Conservation (phyloP, 1,140 invertebrate species). For the Belonocnema kinseyi region DNA sequence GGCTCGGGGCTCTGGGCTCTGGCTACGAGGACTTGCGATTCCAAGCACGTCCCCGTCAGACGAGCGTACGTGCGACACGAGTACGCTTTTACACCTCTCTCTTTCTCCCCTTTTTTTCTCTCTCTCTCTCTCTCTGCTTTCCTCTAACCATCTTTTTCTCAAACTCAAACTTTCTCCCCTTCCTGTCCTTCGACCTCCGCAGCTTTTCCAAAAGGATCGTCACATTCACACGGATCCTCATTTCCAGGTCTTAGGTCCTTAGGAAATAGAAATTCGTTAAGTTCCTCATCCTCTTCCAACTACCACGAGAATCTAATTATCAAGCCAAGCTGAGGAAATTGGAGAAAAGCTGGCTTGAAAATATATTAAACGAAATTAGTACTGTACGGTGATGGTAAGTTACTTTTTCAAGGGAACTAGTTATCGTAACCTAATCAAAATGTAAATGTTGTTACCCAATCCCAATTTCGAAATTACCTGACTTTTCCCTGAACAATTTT, state of each 20-base stretch:
- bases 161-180: conserved; percentile 41
- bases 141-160: conserved; percentile 26
- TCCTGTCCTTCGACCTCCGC: conserved; percentile 40
- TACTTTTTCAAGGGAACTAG: no score
- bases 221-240: conserved; percentile 21
- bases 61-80: conserved; percentile 76
- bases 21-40: conserved; percentile 59
- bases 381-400: no score
- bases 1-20: conserved; percentile 49
- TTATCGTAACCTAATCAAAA: no score
- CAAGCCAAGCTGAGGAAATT: not conserved
- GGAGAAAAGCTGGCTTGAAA: no score
- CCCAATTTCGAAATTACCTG: no score
- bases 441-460: no score
- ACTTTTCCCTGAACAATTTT: no score
- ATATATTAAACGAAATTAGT: no score
- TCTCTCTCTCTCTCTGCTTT: conserved; percentile 41
- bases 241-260: conserved; percentile 38
- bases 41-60: conserved; percentile 73
- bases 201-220: conserved; percentile 28
- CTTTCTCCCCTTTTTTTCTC: conserved; percentile 41
- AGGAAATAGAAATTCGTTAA: conserved; percentile 43
- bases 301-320: conserved; percentile 1
- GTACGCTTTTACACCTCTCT: conserved; percentile 74
- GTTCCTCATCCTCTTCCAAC: not conserved